Base-by-base conservation (phyloP, 1,140 invertebrate genomes). In the Teleopsis dalmanni region DNA sequence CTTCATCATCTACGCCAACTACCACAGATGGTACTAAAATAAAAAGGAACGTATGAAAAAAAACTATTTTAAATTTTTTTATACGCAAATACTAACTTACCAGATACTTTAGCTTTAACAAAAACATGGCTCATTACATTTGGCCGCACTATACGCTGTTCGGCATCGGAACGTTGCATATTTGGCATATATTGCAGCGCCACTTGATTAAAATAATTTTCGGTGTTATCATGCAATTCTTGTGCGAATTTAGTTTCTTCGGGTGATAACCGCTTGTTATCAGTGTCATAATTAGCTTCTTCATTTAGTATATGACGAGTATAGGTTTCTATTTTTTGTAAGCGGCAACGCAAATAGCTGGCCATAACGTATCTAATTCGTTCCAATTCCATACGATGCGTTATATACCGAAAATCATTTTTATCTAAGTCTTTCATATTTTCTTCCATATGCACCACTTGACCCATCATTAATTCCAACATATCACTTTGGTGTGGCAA, bases 301-400 rank as follows among this genome's bases (percentile, higher is more conserved):
- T 83, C 72, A 52, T 80, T 73, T 23, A 88, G 65, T 22, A 87
- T 78, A 51, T 80, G 60, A 34, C 78, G 65, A 1, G 78, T 78
- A 62, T 77, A 87, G 11, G 71, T 76, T 71, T 91, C 87, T 54
- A 91, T 88, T 73, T 88, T 88, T 43, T 82, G 77, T 4, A 91
- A 60, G 40, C 88, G 75, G 38, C 73, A 77, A 47, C 87, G 72
- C 4, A 91, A 65, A 61, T 91, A 92, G 63, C 82, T 87, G 29
- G 80, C 80, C 35, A 91, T 73, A 10, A 91, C 62, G 65, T 80
- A 92, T 43, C 81, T 74, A 26, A 69, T 84, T 47, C 88, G 75
- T 51, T 88, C 85, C 13, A 90, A 67, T 43, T 93, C 89, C 77
- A 91, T 79, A 60, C 81, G 78, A 60, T 91, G 86, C 29, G 88